Base-by-base conservation (phyloP, 2,113 vertebrate genomes). In the Cyanoliseus patagonus region DNA sequence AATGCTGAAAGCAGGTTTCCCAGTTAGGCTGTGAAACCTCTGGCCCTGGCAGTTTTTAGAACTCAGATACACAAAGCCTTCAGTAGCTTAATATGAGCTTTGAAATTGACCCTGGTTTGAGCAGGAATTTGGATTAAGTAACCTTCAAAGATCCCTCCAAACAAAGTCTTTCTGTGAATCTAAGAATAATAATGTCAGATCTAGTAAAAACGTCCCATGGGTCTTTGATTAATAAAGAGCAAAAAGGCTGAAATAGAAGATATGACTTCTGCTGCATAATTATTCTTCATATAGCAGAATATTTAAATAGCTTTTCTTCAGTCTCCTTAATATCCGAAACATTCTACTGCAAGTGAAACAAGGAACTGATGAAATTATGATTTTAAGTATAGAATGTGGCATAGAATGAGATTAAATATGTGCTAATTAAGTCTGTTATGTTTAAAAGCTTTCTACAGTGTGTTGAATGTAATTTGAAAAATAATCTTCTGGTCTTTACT, bases 61-160 rank as follows among this genome's bases (percentile, higher is more conserved):
- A 52, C 1, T 59, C 37, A 64, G 14, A 2, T 27, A 63, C 37
- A 63, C 7, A 76, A 84, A 59, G 17, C 13, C 61, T 70, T 63
- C 62, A 86, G 11, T 19, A 63, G 7, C 37, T 49, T 72, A 20
- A 86, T 11, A 8, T 53, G 11, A 64, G n/a, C 42, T 85, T 86
- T 82, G 78, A 87, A 63, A 84, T 84, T 72, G 87, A 70, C 44
- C 47, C 11, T 49, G 11, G 12, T 86, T 83, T 81, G 16, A 83
- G 39, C 23, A 72, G 23, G 28, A 85, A 22, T 33, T 61, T 28
- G 11, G 13, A 64, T 75, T 85, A 91, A 20, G 14, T 37, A 74
- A 91, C 88, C 52, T 93, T 93, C 74, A 72, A 82, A 91, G 39
- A 61, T 82, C 42, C 52, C 30, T 89, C 17, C 30, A 68, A 51